Conservation (phyloP, 2,888 invertebrate species). For the Calameuta idolon region DNA sequence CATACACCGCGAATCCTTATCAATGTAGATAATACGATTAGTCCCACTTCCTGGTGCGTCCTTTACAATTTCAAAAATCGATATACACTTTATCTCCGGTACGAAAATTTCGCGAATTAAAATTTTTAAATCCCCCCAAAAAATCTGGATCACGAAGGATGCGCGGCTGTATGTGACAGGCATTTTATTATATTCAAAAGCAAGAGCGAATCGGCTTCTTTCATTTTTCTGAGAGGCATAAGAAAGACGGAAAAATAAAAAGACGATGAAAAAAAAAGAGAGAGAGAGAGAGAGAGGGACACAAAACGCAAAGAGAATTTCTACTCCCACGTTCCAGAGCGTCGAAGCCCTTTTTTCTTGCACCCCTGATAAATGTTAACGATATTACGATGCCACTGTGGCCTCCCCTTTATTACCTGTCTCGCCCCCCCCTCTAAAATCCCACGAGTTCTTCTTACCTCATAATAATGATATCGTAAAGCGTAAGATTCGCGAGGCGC, state of each 20-base stretch:
- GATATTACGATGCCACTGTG: neutral
- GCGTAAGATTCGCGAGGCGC: neutral
- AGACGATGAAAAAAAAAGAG: constrained; percentile 17
- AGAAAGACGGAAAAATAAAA: constrained; percentile 16
- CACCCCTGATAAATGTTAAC: constrained; percentile 6
- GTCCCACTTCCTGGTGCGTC: neutral
- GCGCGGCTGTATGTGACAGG: neutral
- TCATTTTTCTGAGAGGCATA: constrained; percentile 26
- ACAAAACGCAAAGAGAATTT: neutral
- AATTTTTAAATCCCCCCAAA: constrained; percentile 12
- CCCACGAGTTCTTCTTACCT: neutral
- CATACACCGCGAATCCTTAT: neutral
- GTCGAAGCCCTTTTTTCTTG: neutral
- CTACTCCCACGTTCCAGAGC: neutral
- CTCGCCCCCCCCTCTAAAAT: neutral
- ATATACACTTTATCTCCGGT: neutral
- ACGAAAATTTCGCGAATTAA: neutral
- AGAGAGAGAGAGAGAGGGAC: constrained; percentile 25
- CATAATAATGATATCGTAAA: constrained; percentile 1
- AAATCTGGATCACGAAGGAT: constrained; percentile 26
- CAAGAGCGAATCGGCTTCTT: constrained; percentile 26
- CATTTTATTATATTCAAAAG: constrained; percentile 9
- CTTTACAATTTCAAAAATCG: neutral
- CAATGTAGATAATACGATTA: neutral
- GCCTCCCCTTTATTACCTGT: constrained; percentile 7